phyloP scores from a whole-genome alignment of 2,797 vertebrate species.

The Tamandua tetradactyla region DNA sequence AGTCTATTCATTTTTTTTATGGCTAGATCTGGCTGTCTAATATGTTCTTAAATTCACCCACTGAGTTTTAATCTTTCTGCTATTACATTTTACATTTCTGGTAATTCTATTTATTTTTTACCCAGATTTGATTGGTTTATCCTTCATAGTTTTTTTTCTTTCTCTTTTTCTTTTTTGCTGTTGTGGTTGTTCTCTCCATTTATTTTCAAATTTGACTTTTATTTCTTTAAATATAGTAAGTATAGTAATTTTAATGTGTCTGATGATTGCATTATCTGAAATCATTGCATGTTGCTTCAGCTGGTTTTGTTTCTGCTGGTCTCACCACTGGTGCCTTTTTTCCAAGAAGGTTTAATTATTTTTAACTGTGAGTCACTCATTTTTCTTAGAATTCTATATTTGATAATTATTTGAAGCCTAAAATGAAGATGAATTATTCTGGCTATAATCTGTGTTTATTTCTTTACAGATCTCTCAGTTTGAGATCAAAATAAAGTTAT shows the following conservation, averaged over 20 bases:
- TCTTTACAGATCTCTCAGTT: background rate
- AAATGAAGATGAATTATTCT: background rate
- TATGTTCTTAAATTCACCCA: background rate
- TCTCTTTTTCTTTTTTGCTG: no score
- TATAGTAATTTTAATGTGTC: background rate
- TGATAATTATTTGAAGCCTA: background rate
- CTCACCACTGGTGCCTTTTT: background rate
- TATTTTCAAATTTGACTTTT: background rate
- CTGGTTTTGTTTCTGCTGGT: background rate
- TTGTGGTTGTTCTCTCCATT: background rate
- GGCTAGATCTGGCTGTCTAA: background rate
- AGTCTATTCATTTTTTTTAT: background rate
- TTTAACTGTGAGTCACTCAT: background rate
- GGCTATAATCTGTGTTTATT: background rate
- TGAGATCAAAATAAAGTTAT: background rate
- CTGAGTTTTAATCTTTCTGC: background rate
- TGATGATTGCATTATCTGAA: background rate
- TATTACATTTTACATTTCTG: background rate
- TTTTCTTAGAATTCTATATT: background rate
- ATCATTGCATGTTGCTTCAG: background rate
- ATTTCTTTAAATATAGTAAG: background rate
- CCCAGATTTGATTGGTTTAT: background rate
- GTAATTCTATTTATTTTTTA: background rate
- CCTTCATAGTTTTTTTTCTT: background rate
- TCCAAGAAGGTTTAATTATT: background rate